A percentile compares a stretch with the other conserved stretches of the same genome.
These are phyloP conservation scores for Perca flavescens DNA, from an alignment of 2,113 vertebrate species.

Conservation along the genomic window DNA sequence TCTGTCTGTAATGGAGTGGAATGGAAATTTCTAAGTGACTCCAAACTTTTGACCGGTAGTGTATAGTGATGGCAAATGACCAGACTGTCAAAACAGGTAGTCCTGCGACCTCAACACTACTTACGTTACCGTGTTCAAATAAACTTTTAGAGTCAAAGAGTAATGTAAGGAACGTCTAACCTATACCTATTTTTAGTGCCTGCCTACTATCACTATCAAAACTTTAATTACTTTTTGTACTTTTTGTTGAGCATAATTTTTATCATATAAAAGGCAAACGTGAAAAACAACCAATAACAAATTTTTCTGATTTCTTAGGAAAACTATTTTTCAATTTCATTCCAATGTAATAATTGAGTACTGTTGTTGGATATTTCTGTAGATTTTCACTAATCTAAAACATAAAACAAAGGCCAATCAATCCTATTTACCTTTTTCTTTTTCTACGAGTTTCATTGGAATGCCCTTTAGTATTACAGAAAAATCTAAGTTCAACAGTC, in stretches of 20 bases:
- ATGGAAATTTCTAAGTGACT: no score
- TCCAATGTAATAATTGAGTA: not conserved
- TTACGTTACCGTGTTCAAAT: not conserved
- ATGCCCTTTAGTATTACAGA: not conserved
- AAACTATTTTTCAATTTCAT: not conserved
- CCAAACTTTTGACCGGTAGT: no score
- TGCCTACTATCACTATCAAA: not conserved
- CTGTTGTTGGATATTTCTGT: not conserved
- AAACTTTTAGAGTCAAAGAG: not conserved
- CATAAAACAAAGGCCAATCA: not conserved
- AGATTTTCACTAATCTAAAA: not conserved
- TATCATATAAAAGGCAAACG: not conserved
- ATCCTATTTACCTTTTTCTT: not conserved
- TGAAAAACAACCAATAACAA: not conserved
- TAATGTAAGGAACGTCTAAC: not conserved
- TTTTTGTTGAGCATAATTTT: not conserved
- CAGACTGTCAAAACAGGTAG: not conserved
- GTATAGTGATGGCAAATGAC: not conserved
- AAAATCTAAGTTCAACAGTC: slow-evolving; percentile 6
- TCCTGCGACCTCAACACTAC: not conserved
- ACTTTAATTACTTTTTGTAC: not conserved
- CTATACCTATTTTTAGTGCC: not conserved
- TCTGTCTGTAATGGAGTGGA: no score
- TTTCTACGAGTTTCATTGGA: not conserved
- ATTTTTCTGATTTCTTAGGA: not conserved